Evolutionary conservation across 2,113 vertebrate species (phyloP).

Genomic region (Ranitomeya variabilis): DNA sequence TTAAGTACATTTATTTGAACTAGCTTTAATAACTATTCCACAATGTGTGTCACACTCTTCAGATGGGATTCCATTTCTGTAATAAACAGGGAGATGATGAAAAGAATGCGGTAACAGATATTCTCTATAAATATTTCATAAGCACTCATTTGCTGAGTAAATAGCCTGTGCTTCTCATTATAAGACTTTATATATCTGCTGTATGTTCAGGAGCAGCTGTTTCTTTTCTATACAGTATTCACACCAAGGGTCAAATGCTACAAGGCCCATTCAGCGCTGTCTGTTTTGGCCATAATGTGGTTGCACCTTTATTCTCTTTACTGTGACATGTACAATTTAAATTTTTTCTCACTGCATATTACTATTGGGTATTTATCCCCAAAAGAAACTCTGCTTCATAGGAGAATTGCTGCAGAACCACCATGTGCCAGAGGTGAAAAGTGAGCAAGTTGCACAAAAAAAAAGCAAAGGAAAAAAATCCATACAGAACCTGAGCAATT

Average conservation of each 20-base stretch:
- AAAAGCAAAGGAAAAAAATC: neutral
- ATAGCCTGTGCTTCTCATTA: constrained; percentile 37
- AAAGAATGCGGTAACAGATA: constrained; percentile 26
- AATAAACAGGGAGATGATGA: constrained; percentile 41
- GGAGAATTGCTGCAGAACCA: neutral
- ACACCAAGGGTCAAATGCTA: constrained; percentile 38
- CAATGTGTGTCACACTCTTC: neutral
- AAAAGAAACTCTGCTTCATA: neutral
- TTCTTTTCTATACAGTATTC: constrained; percentile 28
- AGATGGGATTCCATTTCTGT: constrained; percentile 20
- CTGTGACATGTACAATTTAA: constrained; percentile 12
- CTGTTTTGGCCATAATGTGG: constrained; percentile 1
- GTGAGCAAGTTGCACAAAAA: neutral
- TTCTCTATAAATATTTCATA: constrained; percentile 41
- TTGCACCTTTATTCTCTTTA: constrained; percentile 9
- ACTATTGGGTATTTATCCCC: constrained; percentile 15
- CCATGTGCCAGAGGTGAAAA: neutral
- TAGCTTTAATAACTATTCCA: neutral
- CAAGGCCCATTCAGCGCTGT: constrained; percentile 21
- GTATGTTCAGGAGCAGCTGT: constrained; percentile 23
- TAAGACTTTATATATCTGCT: constrained; percentile 43
- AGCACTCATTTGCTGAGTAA: constrained; percentile 34
- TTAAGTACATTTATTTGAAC: neutral
- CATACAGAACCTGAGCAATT: constrained; percentile 15
- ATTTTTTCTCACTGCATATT: constrained; percentile 15